Evolutionary conservation across 1,140 invertebrate genomes (phyloP).

Genomic region (Pararge aegeria): DNA sequence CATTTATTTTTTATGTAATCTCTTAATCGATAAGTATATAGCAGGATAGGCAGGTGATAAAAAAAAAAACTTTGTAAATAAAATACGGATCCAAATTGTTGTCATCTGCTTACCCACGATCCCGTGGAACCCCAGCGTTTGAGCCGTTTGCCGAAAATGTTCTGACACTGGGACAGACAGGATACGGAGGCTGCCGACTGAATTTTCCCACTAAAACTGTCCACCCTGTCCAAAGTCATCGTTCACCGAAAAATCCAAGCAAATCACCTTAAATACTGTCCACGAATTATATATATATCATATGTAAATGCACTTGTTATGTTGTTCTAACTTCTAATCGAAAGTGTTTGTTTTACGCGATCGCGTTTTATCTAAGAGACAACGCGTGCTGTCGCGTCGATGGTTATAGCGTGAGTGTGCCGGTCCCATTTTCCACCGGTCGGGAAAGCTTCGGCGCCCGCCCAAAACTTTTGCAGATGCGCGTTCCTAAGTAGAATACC

Average conservation of each 20-base stretch:
- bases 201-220: conserved; percentile 70
- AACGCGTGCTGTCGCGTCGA: conserved; percentile 48
- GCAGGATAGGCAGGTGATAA: no score
- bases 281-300: conserved; percentile 7
- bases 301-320: not conserved
- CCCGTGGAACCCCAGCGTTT: conserved; percentile 85
- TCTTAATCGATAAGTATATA: no score
- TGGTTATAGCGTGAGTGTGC: conserved; percentile 52
- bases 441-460: conserved; percentile 59
- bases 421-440: conserved; percentile 49
- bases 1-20: no score
- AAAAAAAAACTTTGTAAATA: not conserved
- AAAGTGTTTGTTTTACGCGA: conserved; percentile 3
- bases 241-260: conserved; percentile 29
- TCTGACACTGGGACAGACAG: conserved; percentile 75
- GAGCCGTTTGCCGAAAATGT: conserved; percentile 81
- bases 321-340: not conserved
- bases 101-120: conserved; percentile 83
- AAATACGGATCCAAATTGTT: not conserved
- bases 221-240: conserved; percentile 70
- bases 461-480: conserved; percentile 37
- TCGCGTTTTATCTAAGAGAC: conserved; percentile 19
- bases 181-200: conserved; percentile 76
- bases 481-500: conserved; percentile 3
- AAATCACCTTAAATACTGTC: conserved; percentile 22